Base-by-base conservation (phyloP, 2,888 invertebrate genomes). In the Volucella bombylans region DNA sequence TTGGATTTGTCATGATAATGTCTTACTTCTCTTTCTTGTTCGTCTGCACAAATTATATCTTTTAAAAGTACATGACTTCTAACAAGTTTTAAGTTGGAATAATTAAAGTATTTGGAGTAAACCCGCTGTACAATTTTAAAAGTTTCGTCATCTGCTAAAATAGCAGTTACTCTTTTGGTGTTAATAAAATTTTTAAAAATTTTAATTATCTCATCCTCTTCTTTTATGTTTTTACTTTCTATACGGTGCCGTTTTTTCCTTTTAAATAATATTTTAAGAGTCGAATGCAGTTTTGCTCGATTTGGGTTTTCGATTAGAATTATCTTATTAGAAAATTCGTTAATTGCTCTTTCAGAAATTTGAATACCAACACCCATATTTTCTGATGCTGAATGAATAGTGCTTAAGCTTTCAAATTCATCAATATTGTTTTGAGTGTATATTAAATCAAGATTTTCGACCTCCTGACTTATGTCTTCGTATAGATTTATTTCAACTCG, bases 31-130 rank as follows among this genome's bases (percentile, higher is more conserved):
- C n/a, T 47, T n/a, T 47, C 47, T n/a, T 47, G 47, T n/a, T 47
- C 47, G 11, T 47, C 47, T 47, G 12, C 4, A n/a, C n/a, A 11
- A 47, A n/a, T 47, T 11, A 47, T 47, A 47, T 47, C 47, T 47
- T n/a, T 47, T 12, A 47, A 47, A n/a, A 47, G 4, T 4, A 31
- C 6, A 31, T 47, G 47, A 47, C 78, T 49, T 14, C 82, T 64
- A 47, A 82, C 54, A 11, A 72, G 43, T 73, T 80, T 82, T 38
- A 71, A 55, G 10, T 38, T 23, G 41, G 41, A 18, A 50, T 78
- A 81, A 31, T 71, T 77, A 43, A 49, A 86, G 15, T 68, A 72
- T 23, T 77, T 76, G 2, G 73, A 81, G 45, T 64, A 81, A 3
- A 55, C 47, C 1, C 45, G 10, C 71, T 86, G 86, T 2, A 82